Evolutionary conservation across 2,797 vertebrate genomes (phyloP), one percentile per base, ranked within the genome.

Genomic region (Arnoldichthys spilopterus): DNA sequence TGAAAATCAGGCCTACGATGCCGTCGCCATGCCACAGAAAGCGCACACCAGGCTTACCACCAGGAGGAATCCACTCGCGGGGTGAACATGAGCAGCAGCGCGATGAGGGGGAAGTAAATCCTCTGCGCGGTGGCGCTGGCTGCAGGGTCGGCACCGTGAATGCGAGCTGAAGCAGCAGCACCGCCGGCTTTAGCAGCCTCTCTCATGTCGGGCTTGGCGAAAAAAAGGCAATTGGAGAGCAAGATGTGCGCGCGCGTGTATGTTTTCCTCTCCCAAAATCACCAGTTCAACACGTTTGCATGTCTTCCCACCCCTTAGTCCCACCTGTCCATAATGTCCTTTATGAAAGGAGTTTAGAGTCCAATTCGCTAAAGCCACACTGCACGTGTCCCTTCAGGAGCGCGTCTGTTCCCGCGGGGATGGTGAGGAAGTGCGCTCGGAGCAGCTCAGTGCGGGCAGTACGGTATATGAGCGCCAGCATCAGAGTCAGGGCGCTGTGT

Each of bases 61-160:
- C 97, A 98, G 62, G 96, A 98, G 45, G 95, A 96, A 77, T 97
- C 95, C 74, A 95, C 96, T 59, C 94, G 93, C 45, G 96, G 96
- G 18, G 96, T 96, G 86, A 97, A 94, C 70, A 95, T 88, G 71
- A 98, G 95, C 87, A 99, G 93, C 26, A 96, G 91, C 80, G 97
- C 75, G 72, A 95, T 86, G 81, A 95, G 91, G 45, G 90, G 86
- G 58, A 91, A 87, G 85, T 89, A 89, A 54, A 92, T 87, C 85
- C 93, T 91, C 11, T 89, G 91, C 24, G 87, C 69, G 67, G 81
- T 82, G 84, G 90, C 82, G 86, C 86, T 91, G 32, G 87, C 83
- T 79, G 77, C 82, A 40, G 82, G 83, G 4, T 74, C 77, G 28
- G 12, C 64, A 2, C 15, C 26, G 40, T 26, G 64, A 45, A 2